Evolutionary conservation across 2,113 vertebrate species (phyloP), one percentile per base, ranked within the genome.

Genomic region (Leptosomus discolor): DNA sequence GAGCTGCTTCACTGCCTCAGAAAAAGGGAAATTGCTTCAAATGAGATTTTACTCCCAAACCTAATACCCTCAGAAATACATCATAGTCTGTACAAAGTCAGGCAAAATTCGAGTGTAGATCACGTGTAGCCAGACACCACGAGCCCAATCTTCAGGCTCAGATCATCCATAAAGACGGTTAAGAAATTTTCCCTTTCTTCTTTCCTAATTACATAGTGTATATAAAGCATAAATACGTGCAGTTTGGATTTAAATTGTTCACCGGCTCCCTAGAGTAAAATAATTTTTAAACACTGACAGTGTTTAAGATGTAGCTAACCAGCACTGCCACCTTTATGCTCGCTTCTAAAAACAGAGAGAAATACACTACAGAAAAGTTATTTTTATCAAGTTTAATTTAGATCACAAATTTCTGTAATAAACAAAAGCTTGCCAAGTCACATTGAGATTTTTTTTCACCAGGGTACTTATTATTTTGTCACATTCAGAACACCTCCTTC

Each of bases 371-470:
- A 88, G 80, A 76, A 57, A 94, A 97, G 94, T 67, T 89, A 88
- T 86, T 98, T 95, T 95, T 93, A 92, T 95, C 97, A 96, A 92
- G 92, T 93, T 97, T 97, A 95, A 98, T 95, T 96, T 94, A 93
- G 89, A 91, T 95, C 96, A 96, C 96, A 83, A 85, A 91, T 95
- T 93, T 78, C 26, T 64, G 20, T 50, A 91, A 96, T 84, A 97
- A 98, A 95, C 85, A 92, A 96, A 95, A 95, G 96, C 86, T 88
- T 64, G 17, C 86, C 86, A 68, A 96, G 86, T 75, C 78, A 71
- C 83, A 86, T 1, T 36, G 88, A 96, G 29, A 10, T 58, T 75
- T 88, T 63, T 77, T 91, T 85, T 26, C 43, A 60, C 43, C 6
- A 2, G 45, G 39, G 39, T 57, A 60, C 85, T 83, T 64, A 83